Percentiles rank a stretch among this genome's conserved stretches.
Evolutionary conservation across 2,888 invertebrate species (phyloP).

Genomic region (Epicampocera succincta): DNA sequence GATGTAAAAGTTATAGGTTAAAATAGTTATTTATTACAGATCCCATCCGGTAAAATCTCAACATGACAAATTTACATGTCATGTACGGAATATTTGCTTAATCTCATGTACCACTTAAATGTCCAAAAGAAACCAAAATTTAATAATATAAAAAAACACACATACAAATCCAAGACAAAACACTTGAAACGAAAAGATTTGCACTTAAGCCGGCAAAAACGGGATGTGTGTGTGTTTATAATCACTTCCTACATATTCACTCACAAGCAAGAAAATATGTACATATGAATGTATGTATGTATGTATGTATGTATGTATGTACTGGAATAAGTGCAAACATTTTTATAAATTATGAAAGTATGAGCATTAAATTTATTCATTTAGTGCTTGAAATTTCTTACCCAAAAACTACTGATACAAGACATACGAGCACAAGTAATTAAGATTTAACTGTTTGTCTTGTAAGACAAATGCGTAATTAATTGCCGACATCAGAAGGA

Average conservation of each 20-base stretch:
- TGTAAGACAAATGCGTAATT: slow-evolving; percentile 81
- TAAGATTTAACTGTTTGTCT: slow-evolving; percentile 76
- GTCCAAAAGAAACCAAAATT: slow-evolving; percentile 45
- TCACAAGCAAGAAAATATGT: neutral
- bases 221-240: neutral
- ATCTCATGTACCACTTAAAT: slow-evolving; percentile 51
- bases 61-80: slow-evolving; percentile 62
- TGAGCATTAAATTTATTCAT: slow-evolving; percentile 53
- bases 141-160: no score
- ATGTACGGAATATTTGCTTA: slow-evolving; percentile 57
- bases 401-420: slow-evolving; percentile 29
- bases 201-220: slow-evolving; percentile 20
- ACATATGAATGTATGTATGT: no score
- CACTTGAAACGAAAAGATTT: slow-evolving; percentile 58
- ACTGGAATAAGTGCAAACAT: slow-evolving; percentile 13
- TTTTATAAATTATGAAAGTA: slow-evolving; percentile 24
- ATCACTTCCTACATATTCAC: slow-evolving; percentile 17
- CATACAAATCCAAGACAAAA: slow-evolving; percentile 67
- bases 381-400: slow-evolving; percentile 30
- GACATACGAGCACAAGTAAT: slow-evolving; percentile 51
- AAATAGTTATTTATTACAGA: slow-evolving; percentile 77
- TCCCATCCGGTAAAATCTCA: slow-evolving; percentile 72
- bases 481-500: slow-evolving; percentile 79
- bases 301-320: no score
- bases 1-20: slow-evolving; percentile 53